Evolutionary conservation across 2,797 vertebrate species (phyloP).

Genomic region (Pelobates cultripes): DNA sequence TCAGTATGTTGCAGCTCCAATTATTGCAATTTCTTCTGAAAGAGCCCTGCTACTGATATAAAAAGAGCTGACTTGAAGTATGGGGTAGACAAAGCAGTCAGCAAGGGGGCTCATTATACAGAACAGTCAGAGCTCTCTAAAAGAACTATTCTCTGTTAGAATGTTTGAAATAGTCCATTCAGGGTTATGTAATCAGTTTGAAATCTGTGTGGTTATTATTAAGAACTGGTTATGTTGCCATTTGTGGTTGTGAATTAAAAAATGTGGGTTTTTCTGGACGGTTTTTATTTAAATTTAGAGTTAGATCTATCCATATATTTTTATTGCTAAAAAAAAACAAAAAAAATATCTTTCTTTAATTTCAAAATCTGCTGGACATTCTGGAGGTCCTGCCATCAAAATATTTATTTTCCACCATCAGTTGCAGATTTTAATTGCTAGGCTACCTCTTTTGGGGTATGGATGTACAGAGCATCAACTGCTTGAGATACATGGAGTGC

Average conservation of each 20-base stretch:
- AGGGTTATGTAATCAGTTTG: constrained; percentile 7
- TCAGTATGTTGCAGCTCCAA: constrained; percentile 31
- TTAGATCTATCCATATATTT: no score
- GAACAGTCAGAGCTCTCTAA: constrained; percentile 15
- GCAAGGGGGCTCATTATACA: constrained; percentile 25
- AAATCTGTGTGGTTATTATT: not conserved
- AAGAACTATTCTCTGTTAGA: constrained; percentile 10
- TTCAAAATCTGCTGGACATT: no score
- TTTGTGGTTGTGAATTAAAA: no score
- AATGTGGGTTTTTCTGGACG: no score
- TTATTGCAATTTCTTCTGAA: constrained; percentile 35
- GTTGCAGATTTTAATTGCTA: no score
- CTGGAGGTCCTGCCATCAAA: no score
- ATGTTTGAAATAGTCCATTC: constrained; percentile 11
- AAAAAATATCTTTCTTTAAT: no score
- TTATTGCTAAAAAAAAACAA: no score
- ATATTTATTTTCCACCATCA: no score
- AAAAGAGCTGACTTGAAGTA: constrained; percentile 23
- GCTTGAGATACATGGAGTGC: constrained; percentile 32
- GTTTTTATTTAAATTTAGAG: no score
- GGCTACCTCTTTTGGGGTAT: no score
- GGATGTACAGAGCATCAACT: constrained; percentile 12
- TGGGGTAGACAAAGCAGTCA: constrained; percentile 19
- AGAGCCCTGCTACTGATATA: constrained; percentile 10
- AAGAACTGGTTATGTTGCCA: not conserved